Percentiles rank a stretch among this genome's conserved stretches.
These are phyloP conservation scores for Dasypogon diadema DNA, from an alignment of 2,888 invertebrate genomes.

Conservation along the genomic window DNA sequence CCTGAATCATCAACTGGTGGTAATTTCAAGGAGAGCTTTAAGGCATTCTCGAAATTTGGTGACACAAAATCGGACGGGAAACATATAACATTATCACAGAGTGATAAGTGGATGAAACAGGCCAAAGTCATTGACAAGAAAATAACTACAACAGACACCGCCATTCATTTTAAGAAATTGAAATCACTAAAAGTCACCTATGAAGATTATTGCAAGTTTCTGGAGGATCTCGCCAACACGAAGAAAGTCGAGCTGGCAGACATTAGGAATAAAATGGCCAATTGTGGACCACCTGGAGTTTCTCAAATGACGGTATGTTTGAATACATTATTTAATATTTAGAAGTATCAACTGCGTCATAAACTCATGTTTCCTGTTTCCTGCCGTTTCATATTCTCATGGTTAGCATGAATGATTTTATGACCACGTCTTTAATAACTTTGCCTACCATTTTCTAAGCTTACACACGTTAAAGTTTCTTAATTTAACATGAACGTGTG, in stretches of 20 bases:
- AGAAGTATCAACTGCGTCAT: no score
- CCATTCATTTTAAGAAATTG: conserved; percentile 89
- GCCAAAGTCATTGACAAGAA: conserved; percentile 87
- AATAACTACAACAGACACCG: conserved; percentile 91
- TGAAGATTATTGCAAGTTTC: conserved; percentile 85
- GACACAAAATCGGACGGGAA: conserved; percentile 89
- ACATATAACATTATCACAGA: conserved; percentile 86
- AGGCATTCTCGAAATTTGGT: conserved; percentile 87
- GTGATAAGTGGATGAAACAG: conserved; percentile 96
- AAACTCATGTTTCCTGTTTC: no score
- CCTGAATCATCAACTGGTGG: conserved; percentile 60
- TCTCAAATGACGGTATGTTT: conserved; percentile 67
- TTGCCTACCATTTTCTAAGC: background rate
- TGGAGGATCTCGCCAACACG: conserved; percentile 86
- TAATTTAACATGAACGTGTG: no score
- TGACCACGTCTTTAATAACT: no score
- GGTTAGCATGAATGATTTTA: no score
- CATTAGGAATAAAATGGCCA: conserved; percentile 83
- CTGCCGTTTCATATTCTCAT: no score
- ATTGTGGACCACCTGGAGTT: conserved; percentile 83
- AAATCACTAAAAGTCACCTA: conserved; percentile 82
- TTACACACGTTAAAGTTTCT: no score
- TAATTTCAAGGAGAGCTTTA: conserved; percentile 78
- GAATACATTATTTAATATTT: no score
- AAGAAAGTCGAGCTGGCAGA: conserved; percentile 84